Percentiles rank a stretch among this genome's conserved stretches.
phyloP scores from a whole-genome alignment of 2,113 vertebrate species.

The Thalassarche chlororhynchos region DNA sequence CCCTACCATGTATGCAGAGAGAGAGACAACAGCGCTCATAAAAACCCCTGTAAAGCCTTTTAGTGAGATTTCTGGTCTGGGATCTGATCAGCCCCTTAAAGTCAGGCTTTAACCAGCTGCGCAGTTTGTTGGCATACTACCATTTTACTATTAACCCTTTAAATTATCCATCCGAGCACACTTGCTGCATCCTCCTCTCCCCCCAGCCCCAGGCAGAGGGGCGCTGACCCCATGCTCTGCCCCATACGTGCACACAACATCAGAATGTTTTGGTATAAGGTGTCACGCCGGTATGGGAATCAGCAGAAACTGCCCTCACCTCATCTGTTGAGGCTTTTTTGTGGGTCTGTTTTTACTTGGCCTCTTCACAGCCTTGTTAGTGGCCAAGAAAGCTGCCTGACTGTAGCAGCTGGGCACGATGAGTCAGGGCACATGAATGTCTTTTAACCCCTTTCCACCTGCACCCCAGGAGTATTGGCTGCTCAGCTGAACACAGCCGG shows the following conservation, averaged over 20 bases:
- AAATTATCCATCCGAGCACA: neutral
- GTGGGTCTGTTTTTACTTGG: neutral
- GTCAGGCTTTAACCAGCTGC: neutral
- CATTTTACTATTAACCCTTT: neutral
- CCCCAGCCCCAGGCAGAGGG: neutral
- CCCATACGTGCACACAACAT: rapidly evolving
- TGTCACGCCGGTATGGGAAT: neutral
- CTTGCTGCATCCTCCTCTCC: no score
- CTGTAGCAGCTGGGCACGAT: constrained; percentile 21
- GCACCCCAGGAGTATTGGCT: rapidly evolving
- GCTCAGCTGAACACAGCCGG: neutral
- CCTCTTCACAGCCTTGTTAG: neutral
- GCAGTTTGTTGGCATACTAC: neutral
- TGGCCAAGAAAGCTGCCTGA: constrained; percentile 7
- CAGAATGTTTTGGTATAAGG: neutral
- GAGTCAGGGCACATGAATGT: constrained; percentile 31
- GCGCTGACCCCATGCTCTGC: neutral
- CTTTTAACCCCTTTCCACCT: constrained; percentile 28
- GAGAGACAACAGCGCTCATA: neutral
- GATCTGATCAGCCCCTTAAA: neutral
- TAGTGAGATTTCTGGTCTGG: neutral
- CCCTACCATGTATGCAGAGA: neutral
- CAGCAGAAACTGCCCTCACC: neutral
- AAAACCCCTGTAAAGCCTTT: neutral
- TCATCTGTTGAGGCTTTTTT: neutral